Evolutionary conservation across 2,888 invertebrate genomes (phyloP), one percentile per base, ranked within the genome.

Genomic region (Lepeophtheirus nordmannii): DNA sequence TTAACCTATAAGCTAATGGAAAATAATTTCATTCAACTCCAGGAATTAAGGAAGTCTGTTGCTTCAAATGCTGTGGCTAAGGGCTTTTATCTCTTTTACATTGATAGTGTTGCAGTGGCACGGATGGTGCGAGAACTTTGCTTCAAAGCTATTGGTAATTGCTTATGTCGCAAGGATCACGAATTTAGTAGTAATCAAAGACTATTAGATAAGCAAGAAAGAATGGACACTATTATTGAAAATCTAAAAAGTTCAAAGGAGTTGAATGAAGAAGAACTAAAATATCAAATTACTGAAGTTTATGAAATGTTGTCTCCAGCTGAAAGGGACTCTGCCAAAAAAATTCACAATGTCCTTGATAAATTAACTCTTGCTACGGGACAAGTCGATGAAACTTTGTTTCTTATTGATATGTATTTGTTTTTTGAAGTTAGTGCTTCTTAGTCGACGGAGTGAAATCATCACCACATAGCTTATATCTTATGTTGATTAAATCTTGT

Each of bases 1-100:
- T n/a, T 66, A 46, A 66, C 66, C 23, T 66, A 66, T 40, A 20
- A 40, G 37, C 60, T 66, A 17, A 39, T 66, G 41, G 66, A 66
- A 46, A 39, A 60, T 30, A 66, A 66, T 37, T 60, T 66, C 41
- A 66, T 66, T 23, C 22, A 60, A n/a, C n/a, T 66, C 1, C 66
- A 66, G 41, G 66, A 66, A 37, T 41, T 66, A 41, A 38, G 60
- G 46, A 66, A 66, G 40, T 58, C 60, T 7, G 11, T 41, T 9
- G 40, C 59, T 9, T 30, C 58, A 8, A 61, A 17, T 57, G 37
- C 60, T 8, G n/a, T 59, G 20, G 58, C 53, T 23, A 66, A 66
- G 40, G 17, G 60, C 1, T 60, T 66, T 14, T 66, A 46, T 38
- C 60, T 66, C 10, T 66, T 66, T 40, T 60, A 66, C 12, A 41